Conservation (phyloP, 2,113 vertebrate genomes). For the Scolopax mira region DNA sequence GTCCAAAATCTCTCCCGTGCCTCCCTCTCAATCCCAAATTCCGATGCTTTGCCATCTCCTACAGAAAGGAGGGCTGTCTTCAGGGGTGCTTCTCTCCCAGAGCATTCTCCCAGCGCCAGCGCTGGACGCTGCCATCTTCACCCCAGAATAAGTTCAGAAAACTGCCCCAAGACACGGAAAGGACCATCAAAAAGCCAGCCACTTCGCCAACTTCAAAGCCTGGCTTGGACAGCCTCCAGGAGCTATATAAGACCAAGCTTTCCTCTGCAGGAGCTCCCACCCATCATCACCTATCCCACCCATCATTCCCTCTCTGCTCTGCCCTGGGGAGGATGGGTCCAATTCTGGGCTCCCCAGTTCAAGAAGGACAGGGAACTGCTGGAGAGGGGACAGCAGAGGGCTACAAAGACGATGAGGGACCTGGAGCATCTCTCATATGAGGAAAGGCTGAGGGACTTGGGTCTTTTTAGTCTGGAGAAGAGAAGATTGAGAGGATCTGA, state of each 20-base stretch:
- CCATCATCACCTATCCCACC: neutral
- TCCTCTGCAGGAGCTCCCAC: neutral
- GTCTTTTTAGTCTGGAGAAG: too few species aligned
- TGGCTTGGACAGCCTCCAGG: neutral
- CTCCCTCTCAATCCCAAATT: neutral
- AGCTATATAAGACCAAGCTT: neutral
- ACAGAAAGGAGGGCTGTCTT: neutral
- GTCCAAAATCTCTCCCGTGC: neutral
- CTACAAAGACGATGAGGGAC: too few species aligned
- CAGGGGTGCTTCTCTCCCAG: neutral
- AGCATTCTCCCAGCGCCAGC: neutral
- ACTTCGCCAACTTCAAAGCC: neutral
- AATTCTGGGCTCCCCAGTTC: too few species aligned
- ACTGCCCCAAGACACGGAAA: neutral
- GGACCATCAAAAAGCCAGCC: neutral
- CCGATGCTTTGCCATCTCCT: neutral
- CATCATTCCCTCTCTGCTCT: too few species aligned
- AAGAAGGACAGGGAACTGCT: too few species aligned
- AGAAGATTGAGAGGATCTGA: too few species aligned
- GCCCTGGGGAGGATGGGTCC: too few species aligned
- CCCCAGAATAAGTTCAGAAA: neutral
- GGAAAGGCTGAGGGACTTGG: too few species aligned
- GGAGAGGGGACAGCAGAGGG: too few species aligned
- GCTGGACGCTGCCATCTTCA: neutral
- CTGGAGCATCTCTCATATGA: too few species aligned